Evolutionary conservation across 1,140 invertebrate genomes (phyloP).

Genomic region (Drosophila pruinosa): DNA sequence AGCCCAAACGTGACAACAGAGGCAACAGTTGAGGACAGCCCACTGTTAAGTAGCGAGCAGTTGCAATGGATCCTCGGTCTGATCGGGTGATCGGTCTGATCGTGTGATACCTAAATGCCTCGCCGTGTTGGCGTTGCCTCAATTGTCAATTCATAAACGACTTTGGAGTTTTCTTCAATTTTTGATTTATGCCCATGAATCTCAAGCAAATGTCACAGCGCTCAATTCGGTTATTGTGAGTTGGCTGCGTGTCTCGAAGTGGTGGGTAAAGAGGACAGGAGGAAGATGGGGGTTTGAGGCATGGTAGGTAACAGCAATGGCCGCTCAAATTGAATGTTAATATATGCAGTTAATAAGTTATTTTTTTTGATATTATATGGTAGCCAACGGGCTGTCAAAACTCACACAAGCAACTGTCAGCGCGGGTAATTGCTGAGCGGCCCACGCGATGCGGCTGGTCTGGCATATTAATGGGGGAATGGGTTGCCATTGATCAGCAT

Average conservation of each 20-base stretch:
- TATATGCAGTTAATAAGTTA: conserved; percentile 81
- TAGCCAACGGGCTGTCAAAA: conserved; percentile 82
- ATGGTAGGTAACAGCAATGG: conserved; percentile 58
- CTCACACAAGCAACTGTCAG: conserved; percentile 76
- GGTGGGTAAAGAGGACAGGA: background rate
- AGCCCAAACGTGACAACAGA: conserved; percentile 74
- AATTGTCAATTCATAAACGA: conserved; percentile 78
- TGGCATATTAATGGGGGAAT: conserved; percentile 73
- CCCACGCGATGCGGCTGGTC: conserved; percentile 71
- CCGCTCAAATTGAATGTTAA: conserved; percentile 82
- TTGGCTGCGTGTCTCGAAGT: no score
- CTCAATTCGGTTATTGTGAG: background rate
- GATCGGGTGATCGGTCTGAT: conserved; percentile 2
- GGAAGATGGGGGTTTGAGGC: background rate
- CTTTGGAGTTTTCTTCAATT: conserved; percentile 59
- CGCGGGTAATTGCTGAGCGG: conserved; percentile 66
- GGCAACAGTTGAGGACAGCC: conserved; percentile 28
- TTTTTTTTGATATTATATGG: conserved; percentile 76
- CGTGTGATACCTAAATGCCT: conserved; percentile 42
- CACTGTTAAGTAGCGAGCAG: conserved; percentile 13
- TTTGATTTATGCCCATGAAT: conserved; percentile 80
- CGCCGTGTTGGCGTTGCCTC: conserved; percentile 53
- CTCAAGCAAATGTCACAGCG: conserved; percentile 59
- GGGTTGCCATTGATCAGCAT: background rate
- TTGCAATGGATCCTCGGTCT: conserved; percentile 18